These are phyloP conservation scores for Drosophila nikananu DNA, from an alignment of 1,140 invertebrate species.

Conservation along the genomic window DNA sequence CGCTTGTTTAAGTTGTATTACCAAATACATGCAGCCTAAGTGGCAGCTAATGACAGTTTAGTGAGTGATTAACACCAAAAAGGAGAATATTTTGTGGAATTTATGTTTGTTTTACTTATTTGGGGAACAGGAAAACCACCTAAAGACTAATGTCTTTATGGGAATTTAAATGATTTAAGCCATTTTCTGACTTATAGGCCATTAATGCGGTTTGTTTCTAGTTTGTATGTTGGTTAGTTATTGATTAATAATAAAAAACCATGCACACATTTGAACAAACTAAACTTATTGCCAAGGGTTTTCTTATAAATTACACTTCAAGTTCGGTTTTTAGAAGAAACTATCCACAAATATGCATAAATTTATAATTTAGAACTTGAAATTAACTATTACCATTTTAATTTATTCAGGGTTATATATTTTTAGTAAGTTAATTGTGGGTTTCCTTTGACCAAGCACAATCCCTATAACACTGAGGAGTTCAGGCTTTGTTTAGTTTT, in stretches of 20 bases:
- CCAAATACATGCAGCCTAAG: constrained; percentile 11
- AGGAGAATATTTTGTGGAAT: neutral
- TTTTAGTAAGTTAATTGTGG: too few relatives aligned
- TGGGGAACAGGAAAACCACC: neutral
- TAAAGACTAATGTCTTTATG: neutral
- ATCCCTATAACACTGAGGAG: too few relatives aligned
- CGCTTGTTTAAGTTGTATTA: neutral
- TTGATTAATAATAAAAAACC: neutral
- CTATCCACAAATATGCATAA: neutral
- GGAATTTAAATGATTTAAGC: neutral
- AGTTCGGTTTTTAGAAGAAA: neutral
- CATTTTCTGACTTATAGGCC: too few relatives aligned
- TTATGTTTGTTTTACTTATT: neutral
- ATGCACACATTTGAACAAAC: neutral
- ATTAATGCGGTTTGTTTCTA: too few relatives aligned
- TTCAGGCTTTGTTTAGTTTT: neutral
- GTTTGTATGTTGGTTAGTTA: too few relatives aligned
- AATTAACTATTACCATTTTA: neutral
- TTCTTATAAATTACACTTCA: neutral
- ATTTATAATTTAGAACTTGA: neutral
- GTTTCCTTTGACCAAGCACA: too few relatives aligned
- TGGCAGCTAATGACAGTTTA: constrained; percentile 13
- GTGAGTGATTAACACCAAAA: constrained; percentile 12
- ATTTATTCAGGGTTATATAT: too few relatives aligned
- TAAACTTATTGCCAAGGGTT: neutral